Evolutionary conservation across 1,140 invertebrate species (phyloP).

Genomic region (Oscheius sp.): DNA sequence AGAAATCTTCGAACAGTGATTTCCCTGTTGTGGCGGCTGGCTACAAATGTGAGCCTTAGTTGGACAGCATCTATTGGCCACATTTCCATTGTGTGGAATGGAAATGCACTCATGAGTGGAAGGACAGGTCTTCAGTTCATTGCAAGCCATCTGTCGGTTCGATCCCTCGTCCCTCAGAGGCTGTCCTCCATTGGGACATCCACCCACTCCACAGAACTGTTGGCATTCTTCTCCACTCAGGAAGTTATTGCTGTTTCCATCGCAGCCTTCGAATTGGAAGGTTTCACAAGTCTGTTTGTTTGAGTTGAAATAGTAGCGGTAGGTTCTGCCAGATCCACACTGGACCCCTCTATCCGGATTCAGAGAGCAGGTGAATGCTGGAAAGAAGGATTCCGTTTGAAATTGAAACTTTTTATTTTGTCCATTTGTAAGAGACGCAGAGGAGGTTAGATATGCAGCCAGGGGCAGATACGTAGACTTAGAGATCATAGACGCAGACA

Average conservation of each 20-base stretch:
- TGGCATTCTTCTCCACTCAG: constrained; percentile 35
- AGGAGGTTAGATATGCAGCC: too few relatives aligned
- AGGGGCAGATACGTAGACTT: too few relatives aligned
- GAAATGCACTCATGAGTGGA: constrained; percentile 53
- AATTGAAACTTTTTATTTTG: too few relatives aligned
- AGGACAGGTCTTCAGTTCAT: constrained; percentile 45
- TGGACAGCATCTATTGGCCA: constrained; percentile 55
- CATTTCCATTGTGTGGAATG: constrained; percentile 52
- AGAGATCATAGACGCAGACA: too few relatives aligned
- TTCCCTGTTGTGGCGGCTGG: constrained; percentile 56
- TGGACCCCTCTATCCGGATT: constrained; percentile 35
- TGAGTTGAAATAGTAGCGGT: constrained; percentile 41
- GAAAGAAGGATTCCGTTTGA: constrained; percentile 42
- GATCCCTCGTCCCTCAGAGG: constrained; percentile 48
- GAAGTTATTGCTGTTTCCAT: constrained; percentile 44
- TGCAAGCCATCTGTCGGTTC: constrained; percentile 52
- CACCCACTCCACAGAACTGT: constrained; percentile 38
- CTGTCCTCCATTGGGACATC: constrained; percentile 58
- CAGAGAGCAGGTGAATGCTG: constrained; percentile 37
- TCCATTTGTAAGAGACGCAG: too few relatives aligned
- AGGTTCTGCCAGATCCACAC: constrained; percentile 36
- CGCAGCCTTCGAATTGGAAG: constrained; percentile 43
- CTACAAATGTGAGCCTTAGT: constrained; percentile 57
- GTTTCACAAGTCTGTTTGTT: constrained; percentile 35
- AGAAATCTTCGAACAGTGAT: constrained; percentile 50